phyloP scores from a whole-genome alignment of 1,140 invertebrate species.

The Drusus annulatus region DNA sequence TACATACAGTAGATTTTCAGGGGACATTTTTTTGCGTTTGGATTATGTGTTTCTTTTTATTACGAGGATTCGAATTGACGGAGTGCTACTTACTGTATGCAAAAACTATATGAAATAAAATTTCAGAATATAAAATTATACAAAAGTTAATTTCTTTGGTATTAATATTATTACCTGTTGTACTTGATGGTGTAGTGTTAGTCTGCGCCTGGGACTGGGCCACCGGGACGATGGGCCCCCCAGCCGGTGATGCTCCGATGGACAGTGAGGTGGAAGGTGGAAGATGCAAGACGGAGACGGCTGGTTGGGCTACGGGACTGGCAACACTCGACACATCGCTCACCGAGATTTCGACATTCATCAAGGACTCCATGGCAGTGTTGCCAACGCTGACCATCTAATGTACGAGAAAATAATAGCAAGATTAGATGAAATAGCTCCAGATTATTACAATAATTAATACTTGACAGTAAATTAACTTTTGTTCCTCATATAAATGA shows the following conservation, averaged over 20 bases:
- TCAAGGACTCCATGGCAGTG: not conserved
- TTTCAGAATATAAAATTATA: too few relatives aligned
- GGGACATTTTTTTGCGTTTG: too few relatives aligned
- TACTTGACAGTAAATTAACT: too few relatives aligned
- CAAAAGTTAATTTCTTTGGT: too few relatives aligned
- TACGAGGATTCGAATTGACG: too few relatives aligned
- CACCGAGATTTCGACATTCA: not conserved
- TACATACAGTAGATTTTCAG: too few relatives aligned
- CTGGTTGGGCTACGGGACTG: not conserved
- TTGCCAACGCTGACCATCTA: slow-evolving; percentile 13
- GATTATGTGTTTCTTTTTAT: too few relatives aligned
- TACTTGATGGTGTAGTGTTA: not conserved
- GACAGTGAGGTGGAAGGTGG: not conserved
- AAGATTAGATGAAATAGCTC: not conserved
- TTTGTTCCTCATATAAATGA: too few relatives aligned
- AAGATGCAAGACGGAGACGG: not conserved
- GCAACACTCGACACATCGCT: not conserved
- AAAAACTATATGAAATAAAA: too few relatives aligned
- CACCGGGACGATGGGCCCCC: not conserved
- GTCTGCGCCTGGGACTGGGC: slow-evolving; percentile 18
- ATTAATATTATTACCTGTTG: slow-evolving; percentile 8
- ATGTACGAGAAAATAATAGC: not conserved
- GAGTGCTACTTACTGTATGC: too few relatives aligned
- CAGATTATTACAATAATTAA: too few relatives aligned
- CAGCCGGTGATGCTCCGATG: not conserved